Evolutionary conservation across 2,888 invertebrate genomes (phyloP), one percentile per base, ranked within the genome.

Genomic region (Alsophila aescularia): DNA sequence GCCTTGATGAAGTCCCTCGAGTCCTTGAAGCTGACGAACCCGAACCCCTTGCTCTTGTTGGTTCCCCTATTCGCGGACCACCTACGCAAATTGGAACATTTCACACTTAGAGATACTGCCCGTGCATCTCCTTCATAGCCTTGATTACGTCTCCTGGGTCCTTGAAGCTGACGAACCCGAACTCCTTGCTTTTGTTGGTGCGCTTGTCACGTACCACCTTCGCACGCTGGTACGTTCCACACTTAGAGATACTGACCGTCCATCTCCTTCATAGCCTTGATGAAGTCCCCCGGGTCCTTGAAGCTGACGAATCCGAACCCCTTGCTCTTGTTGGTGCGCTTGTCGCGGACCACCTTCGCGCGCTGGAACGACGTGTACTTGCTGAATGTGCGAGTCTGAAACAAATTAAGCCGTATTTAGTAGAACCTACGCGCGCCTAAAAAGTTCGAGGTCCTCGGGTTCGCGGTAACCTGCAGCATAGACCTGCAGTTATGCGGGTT

Each of bases 231-330:
- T n/a, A n/a, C n/a, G n/a, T n/a, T n/a, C n/a, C n/a, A 2, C 2
- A 29, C 3, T 12, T 16, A 12, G 32, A 52, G 50, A 24, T 93
- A 47, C 72, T 94, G 80, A 97, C 98, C 99, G 84, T 99, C 99
- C 97, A 99, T 98, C 92, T 99, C 99, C 78, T 99, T 97, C 96
- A 99, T 99, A 7, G 99, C 99, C 72, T 96, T 95, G 48, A 98
- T 98, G 79, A 99, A 99, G 85, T 99, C 99, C 27, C 96, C 96
- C 0, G 99, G 98, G 84, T 99, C 98, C 74, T 97, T 98, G 83
- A 99, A 99, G 75, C 99, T 99, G 63, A 99, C 98, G 85, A 99
- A 99, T 0, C 99, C 99, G 83, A 98, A 99, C 0, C 99, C 99
- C 91, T 99, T 99, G 62, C 98, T 98, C 85, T 99, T 99, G 79